These are phyloP conservation scores for Takifugu rubripes DNA, from an alignment of 2,797 vertebrate species.

Conservation along the genomic window DNA sequence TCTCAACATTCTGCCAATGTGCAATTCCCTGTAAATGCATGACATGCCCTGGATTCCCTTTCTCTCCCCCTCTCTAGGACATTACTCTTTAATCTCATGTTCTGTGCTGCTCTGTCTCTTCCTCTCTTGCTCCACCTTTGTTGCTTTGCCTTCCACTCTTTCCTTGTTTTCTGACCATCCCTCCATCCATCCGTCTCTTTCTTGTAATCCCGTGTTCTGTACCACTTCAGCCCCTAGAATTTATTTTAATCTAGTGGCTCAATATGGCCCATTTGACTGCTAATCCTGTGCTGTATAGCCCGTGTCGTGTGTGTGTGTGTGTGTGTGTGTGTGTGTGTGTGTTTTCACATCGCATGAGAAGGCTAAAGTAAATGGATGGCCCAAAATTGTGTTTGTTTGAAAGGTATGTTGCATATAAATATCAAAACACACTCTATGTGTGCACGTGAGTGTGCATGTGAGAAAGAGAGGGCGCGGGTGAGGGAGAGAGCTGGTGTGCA, in stretches of 20 bases:
- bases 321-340: slow-evolving; percentile 1
- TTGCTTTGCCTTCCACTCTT: slow-evolving; percentile 30
- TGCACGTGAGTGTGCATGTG: background rate
- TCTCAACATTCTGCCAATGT: slow-evolving; percentile 63
- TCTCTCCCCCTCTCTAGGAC: slow-evolving; percentile 58
- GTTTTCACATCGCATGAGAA: slow-evolving; percentile 35
- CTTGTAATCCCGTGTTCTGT: slow-evolving; percentile 65
- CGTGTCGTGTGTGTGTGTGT: slow-evolving; percentile 1
- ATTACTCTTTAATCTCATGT: slow-evolving; percentile 71
- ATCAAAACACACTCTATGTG: slow-evolving; percentile 24
- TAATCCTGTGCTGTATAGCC: slow-evolving; percentile 49
- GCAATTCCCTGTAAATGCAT: slow-evolving; percentile 58
- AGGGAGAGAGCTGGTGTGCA: background rate
- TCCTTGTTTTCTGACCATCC: slow-evolving; percentile 6
- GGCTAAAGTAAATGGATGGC: slow-evolving; percentile 28
- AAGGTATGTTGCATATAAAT: slow-evolving; percentile 19
- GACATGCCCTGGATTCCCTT: slow-evolving; percentile 59
- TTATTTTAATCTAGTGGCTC: slow-evolving; percentile 64
- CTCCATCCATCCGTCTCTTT: slow-evolving; percentile 46
- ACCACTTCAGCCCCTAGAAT: slow-evolving; percentile 50
- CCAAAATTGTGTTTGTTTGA: slow-evolving; percentile 44
- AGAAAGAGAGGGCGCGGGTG: background rate
- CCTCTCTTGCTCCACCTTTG: slow-evolving; percentile 34
- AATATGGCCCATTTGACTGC: slow-evolving; percentile 51
- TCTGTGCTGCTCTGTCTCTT: slow-evolving; percentile 40